phyloP scores from a whole-genome alignment of 2,113 vertebrate genomes.

The Azemiops feae region DNA sequence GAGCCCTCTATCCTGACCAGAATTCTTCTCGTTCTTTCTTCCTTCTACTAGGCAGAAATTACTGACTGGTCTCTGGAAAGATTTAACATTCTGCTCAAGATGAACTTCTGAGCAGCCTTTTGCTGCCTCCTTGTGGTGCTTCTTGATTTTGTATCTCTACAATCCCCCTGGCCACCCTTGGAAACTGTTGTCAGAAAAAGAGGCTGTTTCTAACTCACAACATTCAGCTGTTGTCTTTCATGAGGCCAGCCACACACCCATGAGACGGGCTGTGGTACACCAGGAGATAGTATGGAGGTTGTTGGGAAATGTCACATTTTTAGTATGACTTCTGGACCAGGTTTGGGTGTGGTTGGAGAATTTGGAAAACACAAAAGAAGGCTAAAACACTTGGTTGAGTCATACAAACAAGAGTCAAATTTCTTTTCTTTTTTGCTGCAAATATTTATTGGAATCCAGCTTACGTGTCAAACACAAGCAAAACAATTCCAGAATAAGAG shows the following conservation, averaged over 20 bases:
- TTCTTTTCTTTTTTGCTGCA: background rate
- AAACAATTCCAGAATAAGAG: background rate
- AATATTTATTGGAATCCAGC: slow-evolving; percentile 63
- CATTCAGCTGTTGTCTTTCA: background rate
- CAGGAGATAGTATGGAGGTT: background rate
- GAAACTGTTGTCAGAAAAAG: background rate
- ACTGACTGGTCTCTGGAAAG: background rate
- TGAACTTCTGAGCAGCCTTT: background rate
- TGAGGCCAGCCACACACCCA: background rate
- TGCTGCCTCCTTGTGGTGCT: background rate
- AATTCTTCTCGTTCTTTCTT: background rate
- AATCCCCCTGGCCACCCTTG: background rate
- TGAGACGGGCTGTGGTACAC: background rate
- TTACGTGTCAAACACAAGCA: slow-evolving; percentile 2
- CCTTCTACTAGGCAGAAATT: background rate
- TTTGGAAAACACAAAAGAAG: background rate
- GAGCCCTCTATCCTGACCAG: background rate
- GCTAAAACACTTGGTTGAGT: background rate
- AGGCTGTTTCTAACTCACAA: background rate
- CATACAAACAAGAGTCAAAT: rapidly evolving
- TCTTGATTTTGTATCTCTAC: background rate
- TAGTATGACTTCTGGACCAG: background rate
- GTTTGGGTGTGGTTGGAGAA: background rate
- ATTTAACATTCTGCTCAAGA: background rate
- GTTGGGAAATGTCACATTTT: background rate